Evolutionary conservation across 2,113 vertebrate species (phyloP).

Genomic region (rat (Rattus norvegicus)): GRCr8 NC_086036.1:11798001-11798500

Average conservation of each 20-base stretch:
- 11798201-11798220: neutral
- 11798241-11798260: neutral
- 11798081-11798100: neutral
- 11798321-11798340: neutral
- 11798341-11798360: neutral
- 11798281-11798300: conserved; percentile 23
- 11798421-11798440: conserved; percentile 21
- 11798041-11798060: neutral
- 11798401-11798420: neutral
- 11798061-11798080: neutral
- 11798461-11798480: neutral
- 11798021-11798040: neutral
- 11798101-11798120: neutral
- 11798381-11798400: neutral
- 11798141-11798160: neutral
- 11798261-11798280: neutral
- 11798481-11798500: neutral
- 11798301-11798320: neutral
- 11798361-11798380: neutral
- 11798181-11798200: neutral
- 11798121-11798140: neutral
- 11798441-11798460: neutral
- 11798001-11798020: neutral
- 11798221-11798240: neutral
- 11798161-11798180: neutral